phyloP scores from a whole-genome alignment of 2,888 invertebrate genomes.

The Netelia inedita region DNA sequence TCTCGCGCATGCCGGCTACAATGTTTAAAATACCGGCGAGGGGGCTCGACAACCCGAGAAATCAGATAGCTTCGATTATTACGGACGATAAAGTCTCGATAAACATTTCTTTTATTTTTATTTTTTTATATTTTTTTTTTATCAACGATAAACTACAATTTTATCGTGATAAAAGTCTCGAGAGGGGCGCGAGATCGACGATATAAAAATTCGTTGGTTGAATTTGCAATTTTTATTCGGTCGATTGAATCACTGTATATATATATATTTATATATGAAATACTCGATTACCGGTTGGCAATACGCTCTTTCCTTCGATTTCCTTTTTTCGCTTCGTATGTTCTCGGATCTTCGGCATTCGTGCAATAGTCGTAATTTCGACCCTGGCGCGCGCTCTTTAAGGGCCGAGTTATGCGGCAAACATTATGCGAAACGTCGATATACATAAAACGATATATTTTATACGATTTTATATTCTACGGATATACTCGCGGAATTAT shows the following conservation, averaged over 20 bases:
- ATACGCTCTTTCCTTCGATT: background rate
- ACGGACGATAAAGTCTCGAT: constrained; percentile 23
- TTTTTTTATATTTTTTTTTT: background rate
- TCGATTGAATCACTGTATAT: constrained; percentile 26
- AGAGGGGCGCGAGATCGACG: constrained; percentile 2
- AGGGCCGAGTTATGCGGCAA: constrained; percentile 55
- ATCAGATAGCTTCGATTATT: constrained; percentile 36
- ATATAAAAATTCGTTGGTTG: constrained; percentile 35
- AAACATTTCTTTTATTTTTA: constrained; percentile 1
- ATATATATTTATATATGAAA: constrained; percentile 13
- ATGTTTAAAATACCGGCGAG: constrained; percentile 4
- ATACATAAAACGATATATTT: constrained; percentile 65
- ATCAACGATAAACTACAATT: constrained; percentile 42
- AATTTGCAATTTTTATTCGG: constrained; percentile 38
- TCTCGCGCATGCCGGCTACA: background rate
- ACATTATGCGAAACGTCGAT: constrained; percentile 61
- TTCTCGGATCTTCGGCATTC: constrained; percentile 13
- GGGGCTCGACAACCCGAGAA: constrained; percentile 10
- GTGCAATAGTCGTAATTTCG: constrained; percentile 63
- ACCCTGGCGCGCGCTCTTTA: constrained; percentile 39
- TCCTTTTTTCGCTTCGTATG: constrained; percentile 12
- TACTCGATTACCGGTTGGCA: constrained; percentile 1
- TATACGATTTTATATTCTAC: constrained; percentile 58
- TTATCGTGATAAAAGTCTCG: constrained; percentile 45
- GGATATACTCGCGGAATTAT: constrained; percentile 18